Evolutionary conservation across 1,140 invertebrate genomes (phyloP), one percentile per base, ranked within the genome.

Genomic region (Semibalanus balanoides): DNA sequence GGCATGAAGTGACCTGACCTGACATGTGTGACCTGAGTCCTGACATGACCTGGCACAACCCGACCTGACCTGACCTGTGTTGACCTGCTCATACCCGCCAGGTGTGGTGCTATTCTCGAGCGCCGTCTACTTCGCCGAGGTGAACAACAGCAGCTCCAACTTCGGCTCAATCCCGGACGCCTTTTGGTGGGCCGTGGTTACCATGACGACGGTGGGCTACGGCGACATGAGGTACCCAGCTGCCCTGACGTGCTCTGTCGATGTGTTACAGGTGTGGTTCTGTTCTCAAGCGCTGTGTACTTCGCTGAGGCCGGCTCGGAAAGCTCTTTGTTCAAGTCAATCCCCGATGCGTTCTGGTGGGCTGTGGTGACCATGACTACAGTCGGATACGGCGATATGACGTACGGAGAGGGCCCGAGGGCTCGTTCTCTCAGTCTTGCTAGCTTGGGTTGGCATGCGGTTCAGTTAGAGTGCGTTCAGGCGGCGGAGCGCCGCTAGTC

Each of bases 171-270:
- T 90, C 82, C 89, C 89, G 51, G 86, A 87, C 76, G 87, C 95
- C 85, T 98, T 98, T 90, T 98, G 96, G 96, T 99, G 96, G 95
- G 93, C 93, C 84, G 94, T 99, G 84, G 96, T 98, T 86, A 98
- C 96, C 86, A 98, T 98, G 96, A 93, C 95, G 81, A 97, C 95
- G 80, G 95, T 97, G 80, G 95, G 95, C 83, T 98, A 98, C 88
- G 96, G 96, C 85, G 96, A 98, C 87, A 97, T 97, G 94, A 93
- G 91, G 92, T 93, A 91, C 87, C 70, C 70, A 3, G 25, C 70
- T 9, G 3, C 19, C 0, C 70, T 25, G 51, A 25, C 51, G 7
- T 25, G 35, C 35, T 27, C 28, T 72, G 70, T 72, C 29, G 70
- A 5, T 72, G 70, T 83, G 84, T 92, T 88, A 85, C 91, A 93